Percentiles rank a stretch among this genome's conserved stretches.
Conservation (phyloP, 2,888 invertebrate species). For the Copidosoma aretas region DNA sequence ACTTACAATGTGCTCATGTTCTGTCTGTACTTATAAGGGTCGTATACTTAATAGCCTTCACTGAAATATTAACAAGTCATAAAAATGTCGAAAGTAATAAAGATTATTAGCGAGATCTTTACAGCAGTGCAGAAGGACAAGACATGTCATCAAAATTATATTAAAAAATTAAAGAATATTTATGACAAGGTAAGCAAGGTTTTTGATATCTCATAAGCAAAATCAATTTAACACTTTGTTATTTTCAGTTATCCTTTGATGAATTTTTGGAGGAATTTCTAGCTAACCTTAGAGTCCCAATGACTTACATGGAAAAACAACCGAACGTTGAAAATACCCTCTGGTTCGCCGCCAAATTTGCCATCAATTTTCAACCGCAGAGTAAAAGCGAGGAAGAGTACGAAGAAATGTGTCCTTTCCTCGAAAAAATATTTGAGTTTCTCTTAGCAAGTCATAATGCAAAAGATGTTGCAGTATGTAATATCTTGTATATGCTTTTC, state of each 20-base stretch:
- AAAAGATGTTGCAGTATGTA: conserved; percentile 59
- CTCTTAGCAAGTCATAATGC: conserved; percentile 67
- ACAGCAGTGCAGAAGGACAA: conserved; percentile 71
- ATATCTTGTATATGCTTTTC: too few relatives aligned
- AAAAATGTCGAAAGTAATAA: too few relatives aligned
- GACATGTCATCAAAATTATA: conserved; percentile 71
- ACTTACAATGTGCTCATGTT: too few relatives aligned
- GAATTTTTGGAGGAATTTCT: conserved; percentile 72
- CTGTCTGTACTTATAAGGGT: too few relatives aligned
- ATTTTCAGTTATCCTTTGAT: conserved; percentile 66
- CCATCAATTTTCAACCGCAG: conserved; percentile 65
- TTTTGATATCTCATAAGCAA: conserved; percentile 30
- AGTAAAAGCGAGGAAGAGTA: conserved; percentile 57
- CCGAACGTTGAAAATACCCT: conserved; percentile 73
- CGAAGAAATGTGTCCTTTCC: conserved; percentile 64
- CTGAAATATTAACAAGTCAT: too few relatives aligned
- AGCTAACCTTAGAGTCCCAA: conserved; percentile 69
- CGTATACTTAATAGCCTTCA: too few relatives aligned
- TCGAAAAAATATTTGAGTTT: conserved; percentile 69
- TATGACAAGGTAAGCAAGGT: conserved; percentile 67
- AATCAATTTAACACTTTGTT: too few relatives aligned
- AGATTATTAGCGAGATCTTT: conserved; percentile 65
- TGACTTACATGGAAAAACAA: conserved; percentile 73
- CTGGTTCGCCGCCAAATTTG: conserved; percentile 76
- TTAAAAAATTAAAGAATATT: conserved; percentile 69